Base-by-base conservation (phyloP, 2,888 invertebrate genomes). In the Athrips mouffetella region DNA sequence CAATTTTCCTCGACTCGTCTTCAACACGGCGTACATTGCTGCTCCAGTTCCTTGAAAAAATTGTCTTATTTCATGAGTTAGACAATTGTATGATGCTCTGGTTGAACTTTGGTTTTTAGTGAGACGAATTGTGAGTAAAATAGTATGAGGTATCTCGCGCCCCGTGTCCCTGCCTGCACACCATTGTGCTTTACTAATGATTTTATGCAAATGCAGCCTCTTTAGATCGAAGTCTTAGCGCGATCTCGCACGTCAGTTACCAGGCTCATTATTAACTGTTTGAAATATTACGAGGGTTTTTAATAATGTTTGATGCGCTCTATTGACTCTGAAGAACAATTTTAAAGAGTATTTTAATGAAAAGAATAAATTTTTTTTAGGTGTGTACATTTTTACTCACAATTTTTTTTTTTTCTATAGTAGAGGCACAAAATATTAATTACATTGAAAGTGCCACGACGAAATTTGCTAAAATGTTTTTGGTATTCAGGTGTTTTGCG, bases 161-260 rank as follows among this genome's bases (percentile, higher is more conserved):
- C 68, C 73, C 83, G 76, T 86, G 85, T 87, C 87, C 85, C 85
- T 83, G 81, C 83, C 76, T 77, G 84, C 73, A 72, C 80, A 78
- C 84, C 87, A 87, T 88, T 88, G 88, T 88, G 88, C 86, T 87
- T n/a, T 86, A 84, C 88, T 88, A 87, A 88, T 87, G 88, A 88
- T 87, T 88, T 88, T 88, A 88, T 88, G 88, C 88, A 88, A 87
- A 88, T 88, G 88, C 80, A 87, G 74, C 79, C 85, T 86, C 86
- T 87, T 87, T 84, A 87, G 87, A 88, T 87, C 85, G 86, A 82
- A 85, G 86, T 84, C 87, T 86, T 88, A 87, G 84, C 84, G 87
- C 86, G 87, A 87, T 86, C 86, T 86, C 83, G 81, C 81, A 79
- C 83, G 83, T 87, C 87, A 87, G 87, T 86, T 85, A 87, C 84